Evolutionary conservation across 1,140 invertebrate genomes (phyloP).

Genomic region (Pachypsylla venusta): DNA sequence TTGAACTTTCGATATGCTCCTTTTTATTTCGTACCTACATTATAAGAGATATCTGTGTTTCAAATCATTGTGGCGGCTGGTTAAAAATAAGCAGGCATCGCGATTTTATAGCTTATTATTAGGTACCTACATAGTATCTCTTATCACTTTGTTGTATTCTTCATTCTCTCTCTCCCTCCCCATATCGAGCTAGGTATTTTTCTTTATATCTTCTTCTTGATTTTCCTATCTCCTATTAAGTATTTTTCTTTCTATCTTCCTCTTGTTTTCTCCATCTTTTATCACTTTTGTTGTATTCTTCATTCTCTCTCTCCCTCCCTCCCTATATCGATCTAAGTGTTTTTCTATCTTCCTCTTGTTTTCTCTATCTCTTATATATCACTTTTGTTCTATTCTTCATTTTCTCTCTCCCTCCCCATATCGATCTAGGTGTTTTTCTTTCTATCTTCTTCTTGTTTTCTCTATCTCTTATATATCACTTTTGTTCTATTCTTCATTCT

Average conservation of each 20-base stretch:
- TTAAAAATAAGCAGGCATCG: too few relatives aligned
- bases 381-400: neutral
- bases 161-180: neutral
- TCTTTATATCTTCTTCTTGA: neutral
- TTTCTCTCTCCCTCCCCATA: neutral
- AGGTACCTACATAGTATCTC: too few relatives aligned
- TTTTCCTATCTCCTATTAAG: neutral
- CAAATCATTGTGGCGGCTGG: too few relatives aligned
- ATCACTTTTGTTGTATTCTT: neutral
- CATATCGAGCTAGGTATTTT: too few relatives aligned
- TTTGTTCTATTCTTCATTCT: slow-evolving; percentile 1
- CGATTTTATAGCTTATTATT: too few relatives aligned
- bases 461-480: neutral
- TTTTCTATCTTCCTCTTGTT: neutral
- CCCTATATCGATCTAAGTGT: neutral
- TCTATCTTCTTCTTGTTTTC: neutral
- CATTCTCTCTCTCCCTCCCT: neutral
- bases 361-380: neutral
- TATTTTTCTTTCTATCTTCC: neutral
- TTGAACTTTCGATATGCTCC: too few relatives aligned
- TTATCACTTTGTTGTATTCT: neutral
- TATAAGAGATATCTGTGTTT: too few relatives aligned
- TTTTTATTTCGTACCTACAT: too few relatives aligned
- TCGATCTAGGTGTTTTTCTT: neutral
- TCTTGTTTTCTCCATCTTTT: neutral